These are phyloP conservation scores for Chrysemys picta DNA, from an alignment of 2,113 vertebrate species.

Conservation along the genomic window DNA sequence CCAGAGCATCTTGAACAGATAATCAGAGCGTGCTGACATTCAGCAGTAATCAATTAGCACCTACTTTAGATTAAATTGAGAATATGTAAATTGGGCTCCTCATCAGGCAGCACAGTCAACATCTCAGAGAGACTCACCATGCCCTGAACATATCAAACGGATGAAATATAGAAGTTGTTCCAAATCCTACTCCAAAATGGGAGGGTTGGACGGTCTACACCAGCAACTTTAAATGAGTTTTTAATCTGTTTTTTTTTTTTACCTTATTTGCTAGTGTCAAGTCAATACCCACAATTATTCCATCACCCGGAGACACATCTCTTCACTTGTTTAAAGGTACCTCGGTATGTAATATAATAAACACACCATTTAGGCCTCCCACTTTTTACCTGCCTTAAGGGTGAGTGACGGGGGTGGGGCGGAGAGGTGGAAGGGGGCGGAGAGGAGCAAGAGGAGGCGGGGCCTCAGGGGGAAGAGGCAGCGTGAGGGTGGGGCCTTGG, in stretches of 20 bases:
- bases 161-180: slow-evolving; percentile 70
- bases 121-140: slow-evolving; percentile 74
- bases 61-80: slow-evolving; percentile 89
- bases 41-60: slow-evolving; percentile 88
- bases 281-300: not conserved
- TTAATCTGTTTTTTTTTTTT: not conserved
- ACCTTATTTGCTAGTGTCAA: not conserved
- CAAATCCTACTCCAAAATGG: slow-evolving; percentile 63
- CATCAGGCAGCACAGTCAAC: slow-evolving; percentile 83
- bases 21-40: slow-evolving; percentile 87
- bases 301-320: not conserved
- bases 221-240: not conserved
- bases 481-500: too few relatives aligned
- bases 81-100: slow-evolving; percentile 85
- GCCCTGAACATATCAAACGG: slow-evolving; percentile 78
- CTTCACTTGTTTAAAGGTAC: not conserved
- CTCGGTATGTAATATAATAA: not conserved
- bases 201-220: not conserved
- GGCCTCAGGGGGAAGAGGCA: too few relatives aligned
- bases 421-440: too few relatives aligned
- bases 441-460: too few relatives aligned
- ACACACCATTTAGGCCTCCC: not conserved
- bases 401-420: too few relatives aligned
- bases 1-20: slow-evolving; percentile 83
- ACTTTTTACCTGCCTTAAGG: not conserved